Evolutionary conservation across 2,113 vertebrate species (phyloP), one percentile per base, ranked within the genome.

Genomic region (Takifugu bimaculatus): DNA sequence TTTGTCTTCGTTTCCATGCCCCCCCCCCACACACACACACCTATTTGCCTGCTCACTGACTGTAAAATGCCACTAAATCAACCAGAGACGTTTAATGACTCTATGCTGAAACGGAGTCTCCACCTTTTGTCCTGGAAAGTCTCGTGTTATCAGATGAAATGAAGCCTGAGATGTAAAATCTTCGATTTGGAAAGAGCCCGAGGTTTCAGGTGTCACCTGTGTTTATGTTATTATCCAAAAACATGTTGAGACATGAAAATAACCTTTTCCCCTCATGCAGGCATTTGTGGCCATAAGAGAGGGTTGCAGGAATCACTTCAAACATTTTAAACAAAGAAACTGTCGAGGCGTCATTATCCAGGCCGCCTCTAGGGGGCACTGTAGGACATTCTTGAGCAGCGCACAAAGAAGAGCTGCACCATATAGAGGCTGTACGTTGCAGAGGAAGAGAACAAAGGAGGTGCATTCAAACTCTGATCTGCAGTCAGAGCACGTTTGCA

Each of bases 41-140:
- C 74, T 79, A 81, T 86, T 84, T 87, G 80, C 80, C 81, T 82
- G 85, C 74, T 81, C 82, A 89, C 72, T 78, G 78, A 85, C 70
- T 89, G 83, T 88, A 86, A 85, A 88, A 90, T 85, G 83, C 80
- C 70, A 66, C 71, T 75, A 74, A 86, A 86, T 83, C 79, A 79
- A 75, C 70, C 83, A 88, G 3, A 47, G 7, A 10, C 43, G 12
- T 29, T 3, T 5, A 5, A 5, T 29, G 29, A 29, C 29, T 29
- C 29, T 35, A 20, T 20, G 20, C 20, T 20, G 20, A 20, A 20
- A 20, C 20, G 20, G 20, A 20, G 20, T 20, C 20, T 20, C 20
- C 20, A 20, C 20, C 20, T 20, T 20, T 20, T 20, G 20, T 20
- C 20, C 20, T 20, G 20, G 20, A 20, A 20, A 20, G 20, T 20